Percentiles rank a stretch among this genome's conserved stretches.
phyloP scores from a whole-genome alignment of 2,113 vertebrate species.

The Gavialis gangeticus region DNA sequence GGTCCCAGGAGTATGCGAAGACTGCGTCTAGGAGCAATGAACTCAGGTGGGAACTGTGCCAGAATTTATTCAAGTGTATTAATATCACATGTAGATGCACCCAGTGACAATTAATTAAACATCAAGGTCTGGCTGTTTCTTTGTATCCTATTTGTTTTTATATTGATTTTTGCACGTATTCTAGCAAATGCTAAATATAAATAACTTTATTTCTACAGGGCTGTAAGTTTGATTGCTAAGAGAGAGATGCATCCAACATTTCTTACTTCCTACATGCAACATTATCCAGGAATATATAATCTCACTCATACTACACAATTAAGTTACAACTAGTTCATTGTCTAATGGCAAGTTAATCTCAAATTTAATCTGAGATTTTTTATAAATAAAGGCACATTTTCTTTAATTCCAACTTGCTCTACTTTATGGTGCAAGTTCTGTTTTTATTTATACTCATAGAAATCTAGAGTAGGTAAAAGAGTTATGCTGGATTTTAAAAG shows the following conservation, averaged over 20 bases:
- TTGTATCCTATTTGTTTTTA: background rate
- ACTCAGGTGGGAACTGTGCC: too few species aligned
- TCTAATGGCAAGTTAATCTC: slow-evolving; percentile 58
- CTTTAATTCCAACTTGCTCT: background rate
- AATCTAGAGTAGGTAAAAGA: background rate
- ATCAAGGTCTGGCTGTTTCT: background rate
- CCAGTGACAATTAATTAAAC: slow-evolving; percentile 34
- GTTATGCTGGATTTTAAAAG: background rate
- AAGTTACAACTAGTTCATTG: slow-evolving; percentile 67
- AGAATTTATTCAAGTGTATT: too few species aligned
- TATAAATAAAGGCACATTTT: background rate
- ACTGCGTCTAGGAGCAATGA: too few species aligned
- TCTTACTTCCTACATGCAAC: slow-evolving; percentile 67
- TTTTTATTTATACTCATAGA: background rate
- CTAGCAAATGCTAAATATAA: background rate
- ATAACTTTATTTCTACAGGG: background rate
- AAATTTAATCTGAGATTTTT: slow-evolving; percentile 7
- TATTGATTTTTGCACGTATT: background rate
- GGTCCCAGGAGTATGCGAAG: too few species aligned
- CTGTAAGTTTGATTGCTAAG: slow-evolving; percentile 57
- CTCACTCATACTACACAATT: slow-evolving; percentile 28
- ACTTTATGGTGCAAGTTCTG: background rate
- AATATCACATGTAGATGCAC: background rate
- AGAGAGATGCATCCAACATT: slow-evolving; percentile 17
- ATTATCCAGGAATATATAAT: slow-evolving; percentile 71